These are phyloP conservation scores for Aplocera efformata DNA, from an alignment of 2,888 invertebrate genomes.

Conservation along the genomic window DNA sequence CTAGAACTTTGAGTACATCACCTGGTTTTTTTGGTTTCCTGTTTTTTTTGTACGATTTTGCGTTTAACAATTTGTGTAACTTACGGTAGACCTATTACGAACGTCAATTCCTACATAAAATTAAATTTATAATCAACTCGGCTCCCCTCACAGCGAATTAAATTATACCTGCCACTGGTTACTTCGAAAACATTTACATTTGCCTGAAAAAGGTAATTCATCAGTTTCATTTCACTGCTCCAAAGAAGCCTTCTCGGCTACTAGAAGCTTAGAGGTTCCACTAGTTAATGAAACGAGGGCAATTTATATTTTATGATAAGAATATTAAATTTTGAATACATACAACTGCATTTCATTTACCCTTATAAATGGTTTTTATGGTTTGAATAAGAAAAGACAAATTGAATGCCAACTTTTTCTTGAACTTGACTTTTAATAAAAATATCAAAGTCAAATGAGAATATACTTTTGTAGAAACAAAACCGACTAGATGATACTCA, in stretches of 20 bases:
- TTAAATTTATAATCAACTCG: slow-evolving; percentile 76
- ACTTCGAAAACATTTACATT: slow-evolving; percentile 71
- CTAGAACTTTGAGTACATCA: no score
- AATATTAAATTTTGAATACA: slow-evolving; percentile 1
- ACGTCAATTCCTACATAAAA: slow-evolving; percentile 68
- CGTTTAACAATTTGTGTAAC: no score
- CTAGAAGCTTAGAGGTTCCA: slow-evolving; percentile 35
- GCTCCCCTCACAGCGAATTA: slow-evolving; percentile 67
- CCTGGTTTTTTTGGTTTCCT: no score
- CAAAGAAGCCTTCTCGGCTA: slow-evolving; percentile 48
- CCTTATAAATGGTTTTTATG: slow-evolving; percentile 4
- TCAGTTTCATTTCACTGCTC: slow-evolving; percentile 48
- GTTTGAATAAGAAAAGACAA: background rate
- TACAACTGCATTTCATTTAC: no score
- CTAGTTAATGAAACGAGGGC: slow-evolving; percentile 42
- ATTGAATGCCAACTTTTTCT: no score
- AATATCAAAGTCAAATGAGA: no score
- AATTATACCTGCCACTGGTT: slow-evolving; percentile 70
- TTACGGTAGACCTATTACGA: slow-evolving; percentile 25
- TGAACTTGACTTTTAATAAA: no score
- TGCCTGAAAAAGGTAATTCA: slow-evolving; percentile 52
- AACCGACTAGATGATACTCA: no score
- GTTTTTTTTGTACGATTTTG: no score
- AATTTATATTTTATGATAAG: slow-evolving; percentile 19
- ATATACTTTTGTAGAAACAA: no score